Conservation (phyloP, 2,888 invertebrate species). For the Monochamus alternatus region DNA sequence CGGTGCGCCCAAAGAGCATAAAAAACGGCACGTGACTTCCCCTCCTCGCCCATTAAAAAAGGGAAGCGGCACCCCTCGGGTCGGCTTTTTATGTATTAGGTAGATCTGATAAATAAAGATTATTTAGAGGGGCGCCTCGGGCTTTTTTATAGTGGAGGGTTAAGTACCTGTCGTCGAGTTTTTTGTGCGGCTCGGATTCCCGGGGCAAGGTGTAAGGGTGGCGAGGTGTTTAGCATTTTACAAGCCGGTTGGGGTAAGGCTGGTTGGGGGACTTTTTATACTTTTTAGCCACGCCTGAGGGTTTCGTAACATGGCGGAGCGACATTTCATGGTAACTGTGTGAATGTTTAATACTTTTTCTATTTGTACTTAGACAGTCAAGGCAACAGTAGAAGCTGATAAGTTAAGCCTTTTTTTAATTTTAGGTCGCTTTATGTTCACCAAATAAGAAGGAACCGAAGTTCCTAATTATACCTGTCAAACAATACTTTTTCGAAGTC, state of each 20-base stretch:
- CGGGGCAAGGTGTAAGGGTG: slow-evolving; percentile 29
- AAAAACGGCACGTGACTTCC: slow-evolving; percentile 41
- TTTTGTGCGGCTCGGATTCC: slow-evolving; percentile 30
- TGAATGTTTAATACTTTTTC: not conserved
- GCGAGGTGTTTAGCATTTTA: slow-evolving; percentile 43
- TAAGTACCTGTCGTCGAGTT: slow-evolving; percentile 33
- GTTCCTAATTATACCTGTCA: too few relatives aligned
- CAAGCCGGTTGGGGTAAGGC: slow-evolving; percentile 44
- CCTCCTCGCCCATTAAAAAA: slow-evolving; percentile 25
- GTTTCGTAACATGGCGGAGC: slow-evolving; percentile 42
- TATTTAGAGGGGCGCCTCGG: slow-evolving; percentile 19
- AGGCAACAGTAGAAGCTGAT: too few relatives aligned
- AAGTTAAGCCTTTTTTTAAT: too few relatives aligned
- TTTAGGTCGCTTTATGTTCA: too few relatives aligned
- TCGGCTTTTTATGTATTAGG: slow-evolving; percentile 27
- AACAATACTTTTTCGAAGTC: too few relatives aligned
- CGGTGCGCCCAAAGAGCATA: slow-evolving; percentile 23
- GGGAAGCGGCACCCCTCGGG: slow-evolving; percentile 29
- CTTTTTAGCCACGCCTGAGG: slow-evolving; percentile 48
- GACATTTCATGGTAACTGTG: not conserved
- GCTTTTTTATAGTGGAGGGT: slow-evolving; percentile 26
- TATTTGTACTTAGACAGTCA: not conserved
- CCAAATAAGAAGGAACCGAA: too few relatives aligned
- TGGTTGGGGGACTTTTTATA: slow-evolving; percentile 43
- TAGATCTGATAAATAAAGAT: slow-evolving; percentile 25